Conservation (phyloP, 2,797 vertebrate genomes). For the Martes flavigula region DNA sequence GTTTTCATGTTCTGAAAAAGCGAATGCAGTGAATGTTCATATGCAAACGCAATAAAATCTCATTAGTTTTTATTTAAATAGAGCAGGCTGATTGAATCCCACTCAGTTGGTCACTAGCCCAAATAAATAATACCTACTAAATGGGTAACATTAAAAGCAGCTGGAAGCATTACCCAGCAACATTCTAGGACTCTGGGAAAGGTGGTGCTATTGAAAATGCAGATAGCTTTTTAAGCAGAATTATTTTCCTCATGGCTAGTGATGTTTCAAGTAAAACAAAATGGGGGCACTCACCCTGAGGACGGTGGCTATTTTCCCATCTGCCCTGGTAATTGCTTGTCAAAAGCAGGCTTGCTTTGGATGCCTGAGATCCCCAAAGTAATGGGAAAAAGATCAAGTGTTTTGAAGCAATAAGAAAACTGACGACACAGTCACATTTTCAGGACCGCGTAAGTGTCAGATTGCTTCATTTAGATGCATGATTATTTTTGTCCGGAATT, state of each 20-base stretch:
- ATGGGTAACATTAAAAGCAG: slow-evolving; percentile 64
- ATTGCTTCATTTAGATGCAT: slow-evolving; percentile 71
- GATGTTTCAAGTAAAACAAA: slow-evolving; percentile 80
- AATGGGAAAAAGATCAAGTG: slow-evolving; percentile 77
- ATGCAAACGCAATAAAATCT: slow-evolving; percentile 53
- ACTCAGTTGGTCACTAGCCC: slow-evolving; percentile 42
- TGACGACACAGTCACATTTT: slow-evolving; percentile 74
- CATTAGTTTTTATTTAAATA: slow-evolving; percentile 73
- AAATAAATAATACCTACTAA: slow-evolving; percentile 67
- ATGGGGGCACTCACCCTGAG: slow-evolving; percentile 75
- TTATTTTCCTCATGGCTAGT: slow-evolving; percentile 77
- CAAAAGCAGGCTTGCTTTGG: slow-evolving; percentile 70
- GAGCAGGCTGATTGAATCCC: slow-evolving; percentile 63
- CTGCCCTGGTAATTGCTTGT: slow-evolving; percentile 79
- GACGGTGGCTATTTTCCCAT: slow-evolving; percentile 76
- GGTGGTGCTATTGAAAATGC: slow-evolving; percentile 73
- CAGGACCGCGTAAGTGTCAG: slow-evolving; percentile 53
- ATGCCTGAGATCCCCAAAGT: slow-evolving; percentile 72
- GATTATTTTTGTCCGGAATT: slow-evolving; percentile 72
- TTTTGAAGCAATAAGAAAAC: slow-evolving; percentile 76
- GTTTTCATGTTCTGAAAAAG: slow-evolving; percentile 59
- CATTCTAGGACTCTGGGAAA: slow-evolving; percentile 66
- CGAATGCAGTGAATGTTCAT: slow-evolving; percentile 21
- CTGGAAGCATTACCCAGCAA: slow-evolving; percentile 59
- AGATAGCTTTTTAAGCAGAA: slow-evolving; percentile 79